These are phyloP conservation scores for Chymomyza amoena DNA, from an alignment of 2,888 invertebrate species.

Conservation along the genomic window DNA sequence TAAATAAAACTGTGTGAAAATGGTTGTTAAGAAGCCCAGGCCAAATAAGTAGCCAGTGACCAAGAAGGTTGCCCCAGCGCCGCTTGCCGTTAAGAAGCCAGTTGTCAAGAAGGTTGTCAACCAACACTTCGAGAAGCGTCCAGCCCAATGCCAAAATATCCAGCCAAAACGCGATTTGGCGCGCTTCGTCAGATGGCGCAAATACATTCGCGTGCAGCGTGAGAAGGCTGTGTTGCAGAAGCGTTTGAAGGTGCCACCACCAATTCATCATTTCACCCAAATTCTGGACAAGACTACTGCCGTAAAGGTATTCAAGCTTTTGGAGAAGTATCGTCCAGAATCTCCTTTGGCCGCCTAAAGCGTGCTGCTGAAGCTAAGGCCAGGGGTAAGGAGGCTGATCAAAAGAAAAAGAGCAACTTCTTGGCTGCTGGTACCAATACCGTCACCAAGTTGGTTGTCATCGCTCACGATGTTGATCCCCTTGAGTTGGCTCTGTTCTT, in stretches of 20 bases:
- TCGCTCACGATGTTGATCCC: conserved; percentile 96
- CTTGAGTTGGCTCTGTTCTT: too few relatives aligned
- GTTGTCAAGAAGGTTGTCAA: conserved; percentile 96
- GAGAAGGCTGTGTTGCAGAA: conserved; percentile 97
- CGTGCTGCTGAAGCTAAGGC: too few relatives aligned
- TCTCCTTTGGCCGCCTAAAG: conserved; percentile 91
- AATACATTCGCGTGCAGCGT: conserved; percentile 98
- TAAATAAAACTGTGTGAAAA: conserved; percentile 69
- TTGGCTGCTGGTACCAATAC: conserved; percentile 94
- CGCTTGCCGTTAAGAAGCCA: conserved; percentile 93
- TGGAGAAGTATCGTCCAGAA: conserved; percentile 99
- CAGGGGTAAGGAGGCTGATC: too few relatives aligned
- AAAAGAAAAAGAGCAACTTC: conserved; percentile 93
- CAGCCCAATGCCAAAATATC: conserved; percentile 97
- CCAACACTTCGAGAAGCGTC: conserved; percentile 98
- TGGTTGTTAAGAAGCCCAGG: conserved; percentile 82
- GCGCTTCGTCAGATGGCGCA: conserved; percentile 99
- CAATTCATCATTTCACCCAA: conserved; percentile 98
- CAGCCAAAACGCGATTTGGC: conserved; percentile 98
- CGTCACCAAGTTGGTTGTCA: conserved; percentile 95
- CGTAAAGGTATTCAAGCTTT: conserved; percentile 95
- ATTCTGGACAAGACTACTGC: conserved; percentile 98
- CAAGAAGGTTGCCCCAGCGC: conserved; percentile 97
- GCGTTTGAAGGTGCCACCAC: conserved; percentile 98
- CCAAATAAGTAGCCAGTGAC: conserved; percentile 94